phyloP scores from a whole-genome alignment of 2,113 vertebrate species.

The Copsychus sechellarum region DNA sequence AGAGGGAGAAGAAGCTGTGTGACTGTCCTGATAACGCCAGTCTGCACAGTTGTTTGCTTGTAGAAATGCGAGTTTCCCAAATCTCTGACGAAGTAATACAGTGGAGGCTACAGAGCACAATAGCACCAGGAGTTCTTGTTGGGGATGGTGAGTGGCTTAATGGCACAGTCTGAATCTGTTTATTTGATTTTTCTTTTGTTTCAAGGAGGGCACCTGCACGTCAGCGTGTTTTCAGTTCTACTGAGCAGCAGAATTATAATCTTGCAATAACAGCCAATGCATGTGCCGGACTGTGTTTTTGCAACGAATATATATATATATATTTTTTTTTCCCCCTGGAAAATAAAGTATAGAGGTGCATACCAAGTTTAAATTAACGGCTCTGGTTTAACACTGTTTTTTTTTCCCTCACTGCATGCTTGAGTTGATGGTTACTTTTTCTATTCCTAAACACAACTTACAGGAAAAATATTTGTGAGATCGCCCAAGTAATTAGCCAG shows the following conservation, averaged over 20 bases:
- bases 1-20: background rate
- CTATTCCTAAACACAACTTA: background rate
- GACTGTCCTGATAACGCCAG: background rate
- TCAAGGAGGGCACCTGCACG: fast-evolving
- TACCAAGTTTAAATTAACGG: background rate
- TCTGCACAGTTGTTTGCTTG: background rate
- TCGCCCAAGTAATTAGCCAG: conserved; percentile 1
- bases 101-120: background rate
- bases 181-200: background rate
- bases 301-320: background rate
- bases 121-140: background rate
- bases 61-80: background rate
- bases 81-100: background rate
- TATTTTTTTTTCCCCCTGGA: background rate
- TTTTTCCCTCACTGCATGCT: background rate
- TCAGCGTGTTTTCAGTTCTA: background rate
- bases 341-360: background rate
- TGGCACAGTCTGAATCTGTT: background rate
- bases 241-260: background rate
- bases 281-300: background rate
- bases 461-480: background rate
- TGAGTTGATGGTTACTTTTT: background rate
- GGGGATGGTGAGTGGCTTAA: background rate
- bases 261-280: background rate
- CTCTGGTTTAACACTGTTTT: background rate